Conservation (phyloP, 2,797 vertebrate species). For the Urosaurus nigricauda region DNA sequence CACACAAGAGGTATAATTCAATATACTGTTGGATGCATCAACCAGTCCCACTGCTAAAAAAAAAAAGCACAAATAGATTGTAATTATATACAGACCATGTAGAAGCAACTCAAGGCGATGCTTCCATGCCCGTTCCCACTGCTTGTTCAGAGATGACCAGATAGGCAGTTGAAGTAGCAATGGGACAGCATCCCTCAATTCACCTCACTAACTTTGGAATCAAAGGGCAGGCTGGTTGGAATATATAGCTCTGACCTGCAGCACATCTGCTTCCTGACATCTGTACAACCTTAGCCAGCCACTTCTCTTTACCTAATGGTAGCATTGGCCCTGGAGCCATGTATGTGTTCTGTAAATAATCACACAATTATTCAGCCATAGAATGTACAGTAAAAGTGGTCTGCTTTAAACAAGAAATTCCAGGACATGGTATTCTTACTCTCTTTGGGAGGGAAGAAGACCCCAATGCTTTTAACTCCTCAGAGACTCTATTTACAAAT, state of each 20-base stretch:
- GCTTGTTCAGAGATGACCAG: no score
- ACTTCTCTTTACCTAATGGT: no score
- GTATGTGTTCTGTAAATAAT: background rate
- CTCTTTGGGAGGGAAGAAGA: background rate
- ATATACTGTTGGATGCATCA: background rate
- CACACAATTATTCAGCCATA: background rate
- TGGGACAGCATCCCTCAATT: no score
- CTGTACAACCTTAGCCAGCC: no score
- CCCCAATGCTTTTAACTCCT: background rate
- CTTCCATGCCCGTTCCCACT: no score
- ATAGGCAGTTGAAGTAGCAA: no score
- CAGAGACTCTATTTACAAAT: background rate
- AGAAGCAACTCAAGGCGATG: no score
- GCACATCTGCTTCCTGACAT: background rate
- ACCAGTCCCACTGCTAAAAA: background rate
- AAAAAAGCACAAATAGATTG: background rate
- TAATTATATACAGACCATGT: background rate
- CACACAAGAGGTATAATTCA: background rate
- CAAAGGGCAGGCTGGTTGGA: no score
- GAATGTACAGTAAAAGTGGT: background rate
- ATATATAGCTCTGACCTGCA: background rate
- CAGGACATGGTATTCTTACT: background rate
- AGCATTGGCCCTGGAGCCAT: no score
- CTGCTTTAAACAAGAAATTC: background rate
- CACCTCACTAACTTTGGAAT: no score